Evolutionary conservation across 30 jellyfish, hydroid and myxozoan species (phyloP).

Genomic region (Aurelia aurita): DNA sequence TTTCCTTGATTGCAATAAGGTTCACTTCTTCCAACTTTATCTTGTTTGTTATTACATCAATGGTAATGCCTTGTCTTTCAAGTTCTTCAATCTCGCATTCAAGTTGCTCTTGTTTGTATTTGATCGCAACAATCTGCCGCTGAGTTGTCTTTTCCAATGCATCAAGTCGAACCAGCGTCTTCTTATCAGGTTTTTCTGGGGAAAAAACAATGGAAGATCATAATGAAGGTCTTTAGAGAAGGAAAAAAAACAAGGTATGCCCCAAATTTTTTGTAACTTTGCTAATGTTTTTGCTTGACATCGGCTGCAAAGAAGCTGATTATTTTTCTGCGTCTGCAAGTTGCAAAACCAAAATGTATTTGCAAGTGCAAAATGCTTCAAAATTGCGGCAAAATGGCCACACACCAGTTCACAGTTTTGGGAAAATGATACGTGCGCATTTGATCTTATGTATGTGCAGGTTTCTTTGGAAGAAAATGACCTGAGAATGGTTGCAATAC

Average conservation of each 20-base stretch:
- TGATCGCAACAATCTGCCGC: slow-evolving; percentile 29
- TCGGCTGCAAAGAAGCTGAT: no score
- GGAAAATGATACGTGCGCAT: no score
- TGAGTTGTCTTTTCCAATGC: slow-evolving; percentile 48
- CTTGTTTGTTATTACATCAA: slow-evolving; percentile 2
- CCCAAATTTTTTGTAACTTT: neutral
- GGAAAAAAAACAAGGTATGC: neutral
- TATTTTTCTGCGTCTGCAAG: no score
- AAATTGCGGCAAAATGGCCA: no score
- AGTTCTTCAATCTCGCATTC: slow-evolving; percentile 50
- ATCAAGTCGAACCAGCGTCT: slow-evolving; percentile 35
- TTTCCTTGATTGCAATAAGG: neutral
- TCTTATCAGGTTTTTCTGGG: slow-evolving; percentile 6
- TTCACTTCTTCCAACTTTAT: slow-evolving; percentile 28
- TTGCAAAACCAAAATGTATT: no score
- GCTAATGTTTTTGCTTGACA: no score
- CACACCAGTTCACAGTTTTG: no score
- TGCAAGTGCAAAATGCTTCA: no score
- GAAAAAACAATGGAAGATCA: neutral
- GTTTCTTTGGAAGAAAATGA: no score
- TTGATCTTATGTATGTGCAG: no score
- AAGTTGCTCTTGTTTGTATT: slow-evolving; percentile 35
- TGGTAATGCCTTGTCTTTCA: slow-evolving; percentile 13
- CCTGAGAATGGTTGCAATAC: no score
- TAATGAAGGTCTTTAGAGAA: neutral